A percentile compares a stretch with the other conserved stretches of the same genome.
phyloP scores from a whole-genome alignment of 2,113 vertebrate genomes.

The Microtus oregoni region DNA sequence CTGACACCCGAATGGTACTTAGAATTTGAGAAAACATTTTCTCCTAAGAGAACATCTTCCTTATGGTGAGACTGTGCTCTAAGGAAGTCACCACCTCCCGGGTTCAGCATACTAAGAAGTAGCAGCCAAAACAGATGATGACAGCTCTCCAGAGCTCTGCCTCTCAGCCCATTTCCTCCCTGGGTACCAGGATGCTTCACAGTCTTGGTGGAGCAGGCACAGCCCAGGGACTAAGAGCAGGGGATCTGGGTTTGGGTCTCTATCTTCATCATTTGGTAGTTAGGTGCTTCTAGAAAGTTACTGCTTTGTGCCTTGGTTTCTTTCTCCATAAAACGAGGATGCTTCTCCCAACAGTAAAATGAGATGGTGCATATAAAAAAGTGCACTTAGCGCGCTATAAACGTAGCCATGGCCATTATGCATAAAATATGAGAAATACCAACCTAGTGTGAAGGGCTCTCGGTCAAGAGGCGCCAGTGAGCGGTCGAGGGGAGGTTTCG shows the following conservation, averaged over 20 bases:
- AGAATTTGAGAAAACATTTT: not conserved
- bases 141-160: not conserved
- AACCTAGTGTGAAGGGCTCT: conserved; percentile 84
- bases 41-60: not conserved
- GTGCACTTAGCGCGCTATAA: not conserved
- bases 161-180: not conserved
- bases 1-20: not conserved
- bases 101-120: not conserved
- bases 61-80: not conserved
- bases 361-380: not conserved
- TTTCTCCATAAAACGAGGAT: not conserved
- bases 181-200: not conserved
- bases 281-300: not conserved
- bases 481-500: conserved; percentile 88
- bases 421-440: conserved; percentile 26
- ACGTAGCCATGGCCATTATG: not conserved
- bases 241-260: not conserved
- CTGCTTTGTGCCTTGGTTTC: not conserved
- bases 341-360: not conserved
- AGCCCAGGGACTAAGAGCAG: not conserved
- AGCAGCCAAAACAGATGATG: not conserved
- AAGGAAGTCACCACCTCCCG: not conserved
- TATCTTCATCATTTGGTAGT: not conserved
- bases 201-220: not conserved
- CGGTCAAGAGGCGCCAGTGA: conserved; percentile 81